Evolutionary conservation across 2,888 invertebrate species (phyloP), one percentile per base, ranked within the genome.

Genomic region (Acanthosepion esculentum): DNA sequence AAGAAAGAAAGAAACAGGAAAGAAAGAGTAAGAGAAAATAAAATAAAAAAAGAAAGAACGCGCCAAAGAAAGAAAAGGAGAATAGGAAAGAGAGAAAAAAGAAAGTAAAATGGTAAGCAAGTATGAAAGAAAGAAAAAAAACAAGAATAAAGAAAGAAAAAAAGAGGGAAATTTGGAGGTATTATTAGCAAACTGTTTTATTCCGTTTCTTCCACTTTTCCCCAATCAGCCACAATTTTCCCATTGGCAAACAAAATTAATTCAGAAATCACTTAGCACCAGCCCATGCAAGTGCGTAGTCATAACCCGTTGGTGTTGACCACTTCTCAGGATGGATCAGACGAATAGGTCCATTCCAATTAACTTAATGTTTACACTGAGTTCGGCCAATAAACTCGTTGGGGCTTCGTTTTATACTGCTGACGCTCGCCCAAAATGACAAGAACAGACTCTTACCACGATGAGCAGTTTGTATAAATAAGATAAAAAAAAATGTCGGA

Each of bases 361-460:
- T n/a, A 78, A 78, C n/a, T 78, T 78, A 78, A 78, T 78, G n/a
- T 78, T 78, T 78, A 78, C 78, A 78, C 78, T n/a, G n/a, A 78
- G 2, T 33, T 78, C n/a, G n/a, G 59, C 12, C 78, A 78, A 78
- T 78, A 78, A 78, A n/a, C 78, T 78, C n/a, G 33, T 15, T 29
- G 5, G 78, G n/a, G 15, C n/a, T n/a, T n/a, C n/a, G n/a, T 78
- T 18, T n/a, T 33, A n/a, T 33, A 33, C 78, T 59, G 59, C 59
- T 20, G n/a, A 78, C 5, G 18, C 78, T 18, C n/a, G 12, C 78
- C 78, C 8, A 78, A 78, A 78, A 78, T 78, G 78, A n/a, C 78
- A 78, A 78, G 78, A 33, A 26, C n/a, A 26, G 1, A 29, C 29
- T 26, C 64, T 29, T 26, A 23, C 23, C 59, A 3, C 6, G 23